phyloP scores from a whole-genome alignment of 2,888 invertebrate genomes.

The Habrosyne pyritoides region DNA sequence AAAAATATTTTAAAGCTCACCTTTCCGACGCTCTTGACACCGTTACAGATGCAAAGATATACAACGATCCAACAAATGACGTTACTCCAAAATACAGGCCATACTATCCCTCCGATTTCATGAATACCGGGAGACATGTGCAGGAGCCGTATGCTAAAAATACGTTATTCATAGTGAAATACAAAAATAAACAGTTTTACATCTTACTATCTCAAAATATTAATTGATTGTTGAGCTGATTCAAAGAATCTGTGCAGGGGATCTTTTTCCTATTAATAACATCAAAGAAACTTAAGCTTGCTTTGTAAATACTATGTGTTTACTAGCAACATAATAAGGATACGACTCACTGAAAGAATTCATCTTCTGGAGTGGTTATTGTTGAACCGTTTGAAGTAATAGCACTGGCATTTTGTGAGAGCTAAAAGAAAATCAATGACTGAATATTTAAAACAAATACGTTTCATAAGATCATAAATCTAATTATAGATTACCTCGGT shows the following conservation, averaged over 20 bases:
- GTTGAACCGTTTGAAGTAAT: slow-evolving; percentile 53
- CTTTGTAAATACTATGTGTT: background rate
- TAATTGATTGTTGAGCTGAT: background rate
- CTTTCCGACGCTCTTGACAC: slow-evolving; percentile 94
- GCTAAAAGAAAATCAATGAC: slow-evolving; percentile 50
- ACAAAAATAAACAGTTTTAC: slow-evolving; percentile 3
- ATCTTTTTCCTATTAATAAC: background rate
- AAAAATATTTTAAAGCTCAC: slow-evolving; percentile 63
- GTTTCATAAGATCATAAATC: slow-evolving; percentile 20
- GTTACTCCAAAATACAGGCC: slow-evolving; percentile 90
- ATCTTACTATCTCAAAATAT: background rate
- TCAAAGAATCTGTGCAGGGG: background rate
- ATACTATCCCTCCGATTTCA: slow-evolving; percentile 90
- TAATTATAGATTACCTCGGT: slow-evolving; percentile 75
- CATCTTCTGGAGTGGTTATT: slow-evolving; percentile 89
- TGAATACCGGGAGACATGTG: slow-evolving; percentile 89
- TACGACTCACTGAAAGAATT: slow-evolving; percentile 90
- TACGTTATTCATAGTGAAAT: slow-evolving; percentile 8
- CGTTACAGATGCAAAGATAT: slow-evolving; percentile 93
- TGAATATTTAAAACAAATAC: background rate
- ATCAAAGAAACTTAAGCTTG: background rate
- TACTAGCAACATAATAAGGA: background rate
- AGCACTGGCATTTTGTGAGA: slow-evolving; percentile 62
- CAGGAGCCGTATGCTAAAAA: slow-evolving; percentile 89
- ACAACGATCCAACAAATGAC: slow-evolving; percentile 91